A percentile compares a stretch with the other conserved stretches of the same genome.
Evolutionary conservation across 2,797 vertebrate genomes (phyloP).

Genomic region (Pantherophis vulpinus): DNA sequence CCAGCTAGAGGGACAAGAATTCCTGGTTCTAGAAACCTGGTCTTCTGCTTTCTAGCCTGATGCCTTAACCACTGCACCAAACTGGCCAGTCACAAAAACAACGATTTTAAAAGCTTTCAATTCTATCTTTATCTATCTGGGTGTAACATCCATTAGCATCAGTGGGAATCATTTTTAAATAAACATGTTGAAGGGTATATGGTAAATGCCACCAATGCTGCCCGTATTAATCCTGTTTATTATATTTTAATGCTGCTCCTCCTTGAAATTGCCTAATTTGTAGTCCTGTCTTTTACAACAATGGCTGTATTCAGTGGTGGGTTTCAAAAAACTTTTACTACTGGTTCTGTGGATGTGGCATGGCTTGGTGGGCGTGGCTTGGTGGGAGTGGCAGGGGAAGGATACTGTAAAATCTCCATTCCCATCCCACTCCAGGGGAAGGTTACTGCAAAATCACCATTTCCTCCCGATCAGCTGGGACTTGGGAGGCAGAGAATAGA

Average conservation of each 20-base stretch:
- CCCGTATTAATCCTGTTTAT: background rate
- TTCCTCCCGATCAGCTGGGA: no score
- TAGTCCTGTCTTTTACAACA: background rate
- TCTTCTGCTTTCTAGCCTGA: background rate
- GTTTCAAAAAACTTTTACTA: no score
- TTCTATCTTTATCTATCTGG: background rate
- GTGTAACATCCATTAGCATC: background rate
- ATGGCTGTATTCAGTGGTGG: background rate
- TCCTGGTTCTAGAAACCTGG: background rate
- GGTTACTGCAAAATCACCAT: no score
- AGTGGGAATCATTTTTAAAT: background rate
- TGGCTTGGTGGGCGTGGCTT: no score
- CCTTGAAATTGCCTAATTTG: background rate
- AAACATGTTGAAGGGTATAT: background rate
- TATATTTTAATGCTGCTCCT: background rate
- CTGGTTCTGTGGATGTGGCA: no score
- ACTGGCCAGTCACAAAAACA: background rate
- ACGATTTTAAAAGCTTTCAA: background rate
- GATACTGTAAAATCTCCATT: no score
- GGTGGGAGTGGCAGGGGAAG: no score
- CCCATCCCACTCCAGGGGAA: no score
- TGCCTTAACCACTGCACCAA: background rate
- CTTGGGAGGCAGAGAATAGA: no score
- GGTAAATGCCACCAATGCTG: background rate
- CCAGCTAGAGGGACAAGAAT: background rate